A percentile compares a stretch with the other conserved stretches of the same genome.
These are phyloP conservation scores for Brienomyrus brachyistius DNA, from an alignment of 2,113 vertebrate species.

Conservation along the genomic window DNA sequence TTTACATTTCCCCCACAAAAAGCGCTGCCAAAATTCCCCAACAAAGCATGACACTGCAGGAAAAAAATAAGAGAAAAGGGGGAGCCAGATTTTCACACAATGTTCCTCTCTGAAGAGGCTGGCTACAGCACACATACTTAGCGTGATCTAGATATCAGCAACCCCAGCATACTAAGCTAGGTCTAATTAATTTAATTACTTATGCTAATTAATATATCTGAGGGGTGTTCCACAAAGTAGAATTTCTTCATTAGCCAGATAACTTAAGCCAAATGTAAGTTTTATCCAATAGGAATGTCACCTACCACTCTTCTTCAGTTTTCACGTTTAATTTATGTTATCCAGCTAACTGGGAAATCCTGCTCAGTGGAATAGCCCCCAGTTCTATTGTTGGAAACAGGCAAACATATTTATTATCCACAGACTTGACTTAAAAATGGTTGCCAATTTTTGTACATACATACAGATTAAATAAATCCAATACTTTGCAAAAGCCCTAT, in stretches of 20 bases:
- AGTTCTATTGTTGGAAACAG: neutral
- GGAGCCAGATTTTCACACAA: neutral
- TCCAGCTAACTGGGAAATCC: neutral
- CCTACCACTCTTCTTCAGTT: neutral
- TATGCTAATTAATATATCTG: neutral
- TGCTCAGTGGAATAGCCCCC: neutral
- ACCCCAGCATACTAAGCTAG: neutral
- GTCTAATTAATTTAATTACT: neutral
- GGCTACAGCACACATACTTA: neutral
- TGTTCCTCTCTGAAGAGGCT: neutral
- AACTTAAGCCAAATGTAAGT: neutral
- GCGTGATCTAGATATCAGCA: neutral
- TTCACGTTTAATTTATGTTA: neutral
- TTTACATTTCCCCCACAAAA: neutral
- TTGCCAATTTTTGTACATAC: neutral
- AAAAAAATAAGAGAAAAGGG: neutral
- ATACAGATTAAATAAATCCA: neutral
- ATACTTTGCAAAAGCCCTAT: neutral
- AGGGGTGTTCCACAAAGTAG: neutral
- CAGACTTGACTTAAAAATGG: neutral
- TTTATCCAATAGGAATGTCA: neutral
- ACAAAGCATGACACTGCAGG: conserved; percentile 3
- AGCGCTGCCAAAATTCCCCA: neutral
- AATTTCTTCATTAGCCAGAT: neutral
- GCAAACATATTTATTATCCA: neutral